phyloP scores from a whole-genome alignment of 2,888 invertebrate genomes.

The Corythucha ciliata region DNA sequence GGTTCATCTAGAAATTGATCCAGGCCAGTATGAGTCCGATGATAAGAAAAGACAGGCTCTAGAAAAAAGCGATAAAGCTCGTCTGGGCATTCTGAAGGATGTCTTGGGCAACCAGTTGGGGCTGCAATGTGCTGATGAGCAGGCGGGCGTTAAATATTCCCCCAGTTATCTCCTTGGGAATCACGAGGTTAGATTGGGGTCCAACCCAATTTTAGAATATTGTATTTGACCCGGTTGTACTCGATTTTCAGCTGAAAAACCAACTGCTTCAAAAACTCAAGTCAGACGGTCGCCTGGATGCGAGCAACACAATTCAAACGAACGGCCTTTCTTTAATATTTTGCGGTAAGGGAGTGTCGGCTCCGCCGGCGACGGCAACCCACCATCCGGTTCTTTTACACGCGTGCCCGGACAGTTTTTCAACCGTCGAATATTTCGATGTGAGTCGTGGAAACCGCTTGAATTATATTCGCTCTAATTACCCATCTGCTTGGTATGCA shows the following conservation, averaged over 20 bases:
- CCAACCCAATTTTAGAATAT: too few species aligned
- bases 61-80: slow-evolving; percentile 56
- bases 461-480: slow-evolving; percentile 24
- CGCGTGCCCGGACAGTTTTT: slow-evolving; percentile 76
- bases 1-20: slow-evolving; percentile 75
- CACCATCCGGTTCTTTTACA: slow-evolving; percentile 65
- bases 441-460: slow-evolving; percentile 43
- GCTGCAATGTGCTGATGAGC: slow-evolving; percentile 48
- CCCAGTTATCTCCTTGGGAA: slow-evolving; percentile 69
- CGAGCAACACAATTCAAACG: slow-evolving; percentile 48
- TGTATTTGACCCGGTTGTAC: too few species aligned
- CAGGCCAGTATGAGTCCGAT: slow-evolving; percentile 54
- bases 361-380: slow-evolving; percentile 48
- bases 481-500: slow-evolving; percentile 49
- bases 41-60: slow-evolving; percentile 50
- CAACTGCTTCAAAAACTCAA: slow-evolving; percentile 55
- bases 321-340: slow-evolving; percentile 58
- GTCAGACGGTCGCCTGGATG: slow-evolving; percentile 41
- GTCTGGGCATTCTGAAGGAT: slow-evolving; percentile 68
- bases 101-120: slow-evolving; percentile 60
- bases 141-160: slow-evolving; percentile 44
- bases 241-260: slow-evolving; percentile 58
- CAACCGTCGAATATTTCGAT: slow-evolving; percentile 74
- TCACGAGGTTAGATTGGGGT: slow-evolving; percentile 56
- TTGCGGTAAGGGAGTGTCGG: slow-evolving; percentile 55